Conservation (phyloP, 2,797 vertebrate genomes). For the Chiloscyllium punctatum region DNA sequence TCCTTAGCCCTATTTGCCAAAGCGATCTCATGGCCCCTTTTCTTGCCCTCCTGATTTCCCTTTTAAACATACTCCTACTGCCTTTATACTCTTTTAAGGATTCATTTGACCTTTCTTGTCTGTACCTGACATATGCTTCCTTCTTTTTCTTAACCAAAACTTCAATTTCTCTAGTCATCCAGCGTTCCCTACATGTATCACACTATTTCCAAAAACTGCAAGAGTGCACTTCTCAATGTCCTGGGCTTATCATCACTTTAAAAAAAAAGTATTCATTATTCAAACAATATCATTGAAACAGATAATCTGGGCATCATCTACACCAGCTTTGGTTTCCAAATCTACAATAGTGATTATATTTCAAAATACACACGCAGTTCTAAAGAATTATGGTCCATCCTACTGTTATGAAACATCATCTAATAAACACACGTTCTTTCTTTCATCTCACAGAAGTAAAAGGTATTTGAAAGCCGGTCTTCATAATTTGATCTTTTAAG, state of each 20-base stretch:
- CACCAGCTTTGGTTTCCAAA: neutral
- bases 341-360: neutral
- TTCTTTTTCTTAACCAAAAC: too few species aligned
- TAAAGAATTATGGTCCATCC: neutral
- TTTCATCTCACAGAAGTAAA: neutral
- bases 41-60: too few species aligned
- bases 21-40: too few species aligned
- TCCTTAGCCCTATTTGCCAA: too few species aligned
- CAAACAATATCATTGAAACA: neutral
- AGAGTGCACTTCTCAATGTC: neutral
- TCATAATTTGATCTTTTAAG: neutral
- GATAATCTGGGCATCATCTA: neutral
- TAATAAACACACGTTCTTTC: neutral
- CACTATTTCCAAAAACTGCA: neutral
- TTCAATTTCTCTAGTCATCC: too few species aligned
- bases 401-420: neutral
- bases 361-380: neutral
- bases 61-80: too few species aligned
- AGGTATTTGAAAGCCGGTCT: neutral
- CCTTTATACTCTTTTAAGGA: too few species aligned
- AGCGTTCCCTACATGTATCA: neutral
- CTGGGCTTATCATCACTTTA: neutral
- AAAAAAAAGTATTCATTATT: neutral
- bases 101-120: too few species aligned
- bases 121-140: too few species aligned